Evolutionary conservation across 2,113 vertebrate genomes (phyloP).

Genomic region (Halichoerus grypus): DNA sequence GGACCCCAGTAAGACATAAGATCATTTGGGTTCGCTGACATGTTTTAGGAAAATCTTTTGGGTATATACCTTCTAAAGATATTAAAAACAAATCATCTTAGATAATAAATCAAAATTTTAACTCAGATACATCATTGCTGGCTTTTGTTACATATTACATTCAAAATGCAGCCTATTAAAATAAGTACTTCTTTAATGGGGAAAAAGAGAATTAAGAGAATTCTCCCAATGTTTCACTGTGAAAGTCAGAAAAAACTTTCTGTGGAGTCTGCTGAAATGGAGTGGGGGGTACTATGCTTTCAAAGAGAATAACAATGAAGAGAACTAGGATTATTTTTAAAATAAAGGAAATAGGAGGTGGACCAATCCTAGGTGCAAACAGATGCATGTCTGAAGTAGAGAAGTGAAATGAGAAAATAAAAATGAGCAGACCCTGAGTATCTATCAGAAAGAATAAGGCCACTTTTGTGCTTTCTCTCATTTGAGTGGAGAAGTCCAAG

Average conservation of each 20-base stretch:
- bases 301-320: neutral
- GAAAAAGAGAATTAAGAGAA: neutral
- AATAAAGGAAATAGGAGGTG: neutral
- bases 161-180: slow-evolving; percentile 24
- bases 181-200: neutral
- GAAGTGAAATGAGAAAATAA: neutral
- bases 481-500: slow-evolving; percentile 24
- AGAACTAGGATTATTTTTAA: neutral
- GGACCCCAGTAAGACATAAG: neutral
- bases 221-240: neutral
- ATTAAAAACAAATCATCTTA: neutral
- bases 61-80: neutral
- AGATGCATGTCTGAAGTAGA: neutral
- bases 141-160: neutral
- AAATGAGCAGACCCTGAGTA: neutral
- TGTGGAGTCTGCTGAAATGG: neutral
- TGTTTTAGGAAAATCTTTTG: neutral
- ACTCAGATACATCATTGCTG: neutral
- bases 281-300: neutral
- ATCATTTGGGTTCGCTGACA: neutral
- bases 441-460: neutral
- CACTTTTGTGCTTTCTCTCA: slow-evolving; percentile 2
- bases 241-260: slow-evolving; percentile 17
- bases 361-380: neutral
- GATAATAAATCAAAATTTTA: neutral